Evolutionary conservation across 2,113 vertebrate genomes (phyloP), one percentile per base, ranked within the genome.

Genomic region (Rhineura floridana): DNA sequence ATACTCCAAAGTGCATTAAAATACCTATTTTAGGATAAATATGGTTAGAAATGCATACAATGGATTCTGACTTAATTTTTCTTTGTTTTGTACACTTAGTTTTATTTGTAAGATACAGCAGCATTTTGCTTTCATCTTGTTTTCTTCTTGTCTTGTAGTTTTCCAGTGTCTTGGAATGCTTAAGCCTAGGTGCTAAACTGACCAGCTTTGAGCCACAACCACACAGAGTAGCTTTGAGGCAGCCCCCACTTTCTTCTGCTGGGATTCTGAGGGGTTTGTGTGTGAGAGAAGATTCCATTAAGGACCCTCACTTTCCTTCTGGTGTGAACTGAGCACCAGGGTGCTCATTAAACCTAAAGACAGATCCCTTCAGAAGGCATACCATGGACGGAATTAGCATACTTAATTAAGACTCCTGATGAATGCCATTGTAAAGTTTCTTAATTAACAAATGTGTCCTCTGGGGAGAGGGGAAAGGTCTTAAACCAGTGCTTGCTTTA

Each of bases 391-490:
- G 93, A 96, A 94, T 95, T 94, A 91, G 83, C 89, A 92, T 86
- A 88, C 89, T 96, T 96, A 95, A 95, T 96, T 95, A 96, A 95
- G 90, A 81, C 90, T 89, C 79, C 94, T 94, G 85, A 92, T 90
- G 90, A 94, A 92, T 91, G 93, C 90, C 89, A 93, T 88, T 83
- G 72, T 88, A 36, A 90, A 76, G 89, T 89, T 94, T 91, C 91
- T 94, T 96, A 96, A 96, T 96, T 96, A 95, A 93, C 1, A 13
- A 42, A 87, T 70, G 72, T 89, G 82, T 89, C 93, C 94, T 91
- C 79, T 1, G 92, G 92, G 86, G 15, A 19, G 15, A 19, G 36
- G 70, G 70, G 70, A 90, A 87, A n/a, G 76, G 81, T 83, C 90
- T 89, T 92, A 91, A 94, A 95, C 94, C 33, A 42, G 90, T 81